Base-by-base conservation (phyloP, 2,888 invertebrate species). In the Calameuta filiformis region DNA sequence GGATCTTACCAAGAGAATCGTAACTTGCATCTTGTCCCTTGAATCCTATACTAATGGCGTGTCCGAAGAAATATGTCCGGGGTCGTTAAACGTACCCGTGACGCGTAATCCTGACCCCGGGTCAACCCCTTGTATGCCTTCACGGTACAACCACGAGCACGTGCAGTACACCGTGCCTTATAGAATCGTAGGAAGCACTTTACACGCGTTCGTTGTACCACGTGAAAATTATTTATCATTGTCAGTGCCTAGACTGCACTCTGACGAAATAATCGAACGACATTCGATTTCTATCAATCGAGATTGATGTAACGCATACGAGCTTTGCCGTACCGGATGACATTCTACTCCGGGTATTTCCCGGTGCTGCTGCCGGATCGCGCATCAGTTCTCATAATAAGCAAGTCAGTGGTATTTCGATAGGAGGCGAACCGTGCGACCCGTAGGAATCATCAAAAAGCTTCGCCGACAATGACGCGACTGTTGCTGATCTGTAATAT, bases 51-150 rank as follows among this genome's bases (percentile, higher is more conserved):
- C 81, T 82, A 82, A 85, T 85, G 81, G 82, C 81, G 81, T 83
- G 82, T 85, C 83, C 77, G 71, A 80, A 77, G 83, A 84, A 84
- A 83, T 80, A 77, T 81, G 77, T 81, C 78, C 69, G 75, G 76
- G 76, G 75, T 83, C 81, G 82, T 85, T 81, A 82, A 84, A 83
- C 79, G 81, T 79, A 79, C 75, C 68, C 80, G 68, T 81, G 82
- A 84, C 84, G 84, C 80, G 80, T 81, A 77, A 79, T 77, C 81
- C 75, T 76, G 77, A 68, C 73, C 71, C 75, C 73, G 77, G 77
- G 75, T 76, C 73, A 40, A 56, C 23, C 56, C 23, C 56, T 56
- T 23, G 56, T 56, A 56, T 56, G 56, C 23, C 6, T 15, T 15
- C 56, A 56, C 15, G 56, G 56, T 56, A 56, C 56, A 56, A 23